Evolutionary conservation across 2,797 vertebrate species (phyloP).

Genomic region (Antennarius maculatus): DNA sequence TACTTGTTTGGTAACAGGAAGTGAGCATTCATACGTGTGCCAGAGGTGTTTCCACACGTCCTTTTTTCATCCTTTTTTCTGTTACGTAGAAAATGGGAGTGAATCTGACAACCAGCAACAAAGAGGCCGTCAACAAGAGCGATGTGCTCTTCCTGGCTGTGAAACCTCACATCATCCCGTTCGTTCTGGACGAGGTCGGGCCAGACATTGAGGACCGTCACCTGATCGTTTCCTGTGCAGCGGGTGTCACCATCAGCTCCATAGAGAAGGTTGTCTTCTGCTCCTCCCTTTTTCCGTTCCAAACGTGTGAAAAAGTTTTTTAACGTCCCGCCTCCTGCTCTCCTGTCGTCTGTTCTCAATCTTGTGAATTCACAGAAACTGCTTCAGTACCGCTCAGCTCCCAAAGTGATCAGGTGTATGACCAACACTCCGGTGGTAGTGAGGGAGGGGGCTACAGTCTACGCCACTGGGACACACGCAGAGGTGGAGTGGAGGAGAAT

Average conservation of each 20-base stretch:
- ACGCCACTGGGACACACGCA: conserved; percentile 91
- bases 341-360: neutral
- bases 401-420: conserved; percentile 96
- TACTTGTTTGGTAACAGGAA: conserved; percentile 1
- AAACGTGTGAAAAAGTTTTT: neutral
- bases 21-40: neutral
- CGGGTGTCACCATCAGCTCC: conserved; percentile 93
- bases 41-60: neutral
- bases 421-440: conserved; percentile 96
- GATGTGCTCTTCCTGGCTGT: conserved; percentile 94
- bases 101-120: conserved; percentile 91
- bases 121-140: conserved; percentile 89
- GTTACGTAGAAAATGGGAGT: conserved; percentile 88
- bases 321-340: neutral
- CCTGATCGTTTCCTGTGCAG: conserved; percentile 93
- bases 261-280: conserved; percentile 87
- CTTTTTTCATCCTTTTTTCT: neutral
- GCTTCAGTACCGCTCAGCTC: conserved; percentile 82
- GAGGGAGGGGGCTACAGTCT: conserved; percentile 93
- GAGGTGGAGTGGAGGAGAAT: conserved; percentile 83
- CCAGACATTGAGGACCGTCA: conserved; percentile 90
- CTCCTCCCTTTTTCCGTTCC: neutral
- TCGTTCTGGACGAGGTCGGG: conserved; percentile 94
- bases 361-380: conserved; percentile 83
- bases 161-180: conserved; percentile 95